These are phyloP conservation scores for Phylloscopus collybita DNA, from an alignment of 2,797 vertebrate genomes.

Conservation along the genomic window DNA sequence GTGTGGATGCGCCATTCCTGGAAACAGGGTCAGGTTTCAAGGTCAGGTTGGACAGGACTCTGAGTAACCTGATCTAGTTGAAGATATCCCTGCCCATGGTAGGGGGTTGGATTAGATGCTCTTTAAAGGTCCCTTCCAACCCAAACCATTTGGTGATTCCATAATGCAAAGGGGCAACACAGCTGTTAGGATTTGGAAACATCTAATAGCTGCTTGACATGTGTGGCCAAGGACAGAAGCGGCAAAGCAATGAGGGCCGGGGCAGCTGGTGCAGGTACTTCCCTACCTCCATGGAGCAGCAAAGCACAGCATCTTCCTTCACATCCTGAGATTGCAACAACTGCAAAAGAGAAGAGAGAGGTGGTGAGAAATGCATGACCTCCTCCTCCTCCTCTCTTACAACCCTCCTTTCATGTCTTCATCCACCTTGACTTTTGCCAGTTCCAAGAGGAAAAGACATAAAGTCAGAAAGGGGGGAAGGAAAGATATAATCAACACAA, in stretches of 20 bases:
- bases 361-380: neutral
- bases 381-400: neutral
- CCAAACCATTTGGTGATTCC: neutral
- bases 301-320: conserved; percentile 95
- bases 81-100: too few relatives aligned
- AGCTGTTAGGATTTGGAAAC: neutral
- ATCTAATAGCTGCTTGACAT: neutral
- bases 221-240: neutral
- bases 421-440: neutral
- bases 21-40: too few relatives aligned
- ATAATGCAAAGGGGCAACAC: neutral
- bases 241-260: neutral
- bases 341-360: conserved; percentile 72
- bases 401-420: neutral
- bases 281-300: conserved; percentile 96
- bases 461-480: neutral
- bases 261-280: neutral
- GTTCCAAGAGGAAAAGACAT: neutral
- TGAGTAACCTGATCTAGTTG: too few relatives aligned
- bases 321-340: conserved; percentile 91
- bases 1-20: too few relatives aligned
- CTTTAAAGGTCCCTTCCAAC: too few relatives aligned
- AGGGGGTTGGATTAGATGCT: too few relatives aligned
- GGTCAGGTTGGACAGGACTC: too few relatives aligned
- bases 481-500: neutral